Base-by-base conservation (phyloP, 2,797 vertebrate genomes). In the Choloepus didactylus region DNA sequence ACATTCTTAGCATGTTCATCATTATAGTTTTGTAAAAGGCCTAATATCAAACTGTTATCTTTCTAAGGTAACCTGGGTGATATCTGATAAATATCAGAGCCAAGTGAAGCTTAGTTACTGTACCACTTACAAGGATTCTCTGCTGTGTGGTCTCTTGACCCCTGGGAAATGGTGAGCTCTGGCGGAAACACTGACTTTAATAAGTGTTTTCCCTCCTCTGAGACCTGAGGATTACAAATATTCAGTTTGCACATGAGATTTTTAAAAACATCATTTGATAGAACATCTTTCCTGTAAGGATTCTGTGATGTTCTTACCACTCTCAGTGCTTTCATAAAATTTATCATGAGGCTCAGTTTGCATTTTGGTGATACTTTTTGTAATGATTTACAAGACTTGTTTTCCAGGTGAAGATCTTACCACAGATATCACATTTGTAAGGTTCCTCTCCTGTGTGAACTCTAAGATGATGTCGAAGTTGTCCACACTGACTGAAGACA, bases 391-490 rank as follows among this genome's bases (percentile, higher is more conserved):
- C 72, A 94, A 11, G 89, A 85, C 59, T 77, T 92, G 35, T 87
- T 76, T 27, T 92, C 93, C 18, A 60, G 72, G 69, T 95, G 89
- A 11, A 35, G 72, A 6, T 41, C 35, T 70, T 82, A 64, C 44
- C 59, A 70, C 96, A 94, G 14, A 77, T n/a, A 51, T n/a, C n/a
- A 44, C 75, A 93, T 38, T 64, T 80, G 81, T 89, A 85, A 2
- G 62, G 62, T 82, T 84, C 95, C 70, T 95, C 84, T 56, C 87
- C 91, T 44, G 93, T 93, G 54, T 56, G 54, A 56, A 56, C 54
- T 56, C 54, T 56, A 15, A 56, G 54, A 84, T 96, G 72, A 3
- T 2, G 87, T 31, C 41, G n/a, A 51, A 95, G 29, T 10, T 0
- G 0, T 10, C 67, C 38, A 44, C 59, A 75, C 0, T 0, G 0